Base-by-base conservation (phyloP, 2,888 invertebrate species). In the Chelonus formosanus region DNA sequence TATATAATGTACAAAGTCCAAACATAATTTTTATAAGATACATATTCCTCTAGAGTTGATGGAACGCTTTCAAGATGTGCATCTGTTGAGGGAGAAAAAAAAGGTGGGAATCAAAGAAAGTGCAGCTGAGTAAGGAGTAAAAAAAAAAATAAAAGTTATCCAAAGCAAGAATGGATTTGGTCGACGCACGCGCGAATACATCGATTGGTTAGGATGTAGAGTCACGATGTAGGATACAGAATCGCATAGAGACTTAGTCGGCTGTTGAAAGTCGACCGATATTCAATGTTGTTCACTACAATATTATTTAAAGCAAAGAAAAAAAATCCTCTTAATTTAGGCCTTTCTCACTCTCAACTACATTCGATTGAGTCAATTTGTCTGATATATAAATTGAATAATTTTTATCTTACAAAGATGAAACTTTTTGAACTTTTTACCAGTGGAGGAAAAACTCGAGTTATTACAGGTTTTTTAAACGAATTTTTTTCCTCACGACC, bases 181-280 rank as follows among this genome's bases (percentile, higher is more conserved):
- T 68, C 71, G 75, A 78, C 80, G 80, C 80, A 75, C 73, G 77
- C 80, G 80, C 79, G 75, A 72, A 77, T 69, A 70, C 79, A 80
- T 80, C 79, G 80, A 80, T 78, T 72, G 65, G 69, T 54, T 53
- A 56, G 48, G 63, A 67, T 54, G 66, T 67, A 67, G 67, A 69
- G 67, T 43, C 47, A 47, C 50, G 48, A 47, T 59, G 63, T 63
- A 61, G 56, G 56, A 63, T 61, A 63, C 56, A 47, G 68, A 62
- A 50, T 71, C 72, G 71, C 70, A 59, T 71, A 69, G 73, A 68
- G 71, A 70, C 71, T 73, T 77, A 78, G 79, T 78, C 77, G 76
- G 73, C 73, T 71, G 76, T 69, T 65, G 69, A 69, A 70, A 50
- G 48, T 71, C 70, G 69, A 67, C 68, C 66, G 67, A 67, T 44